Percentiles rank a stretch among this genome's conserved stretches.
Evolutionary conservation across 2,888 invertebrate species (phyloP).

Genomic region (Dugesia japonica): DNA sequence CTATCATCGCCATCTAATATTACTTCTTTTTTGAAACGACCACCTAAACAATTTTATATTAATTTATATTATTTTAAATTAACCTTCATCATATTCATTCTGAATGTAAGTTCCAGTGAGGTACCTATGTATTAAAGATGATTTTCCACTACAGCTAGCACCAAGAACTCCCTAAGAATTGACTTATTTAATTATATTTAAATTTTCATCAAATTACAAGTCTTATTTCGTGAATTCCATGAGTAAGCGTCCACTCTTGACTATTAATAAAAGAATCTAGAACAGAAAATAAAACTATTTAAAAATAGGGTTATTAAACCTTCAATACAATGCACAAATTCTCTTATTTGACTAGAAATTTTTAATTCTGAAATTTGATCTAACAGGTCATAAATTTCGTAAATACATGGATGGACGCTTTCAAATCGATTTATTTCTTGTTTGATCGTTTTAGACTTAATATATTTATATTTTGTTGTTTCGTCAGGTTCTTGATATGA

Average conservation of each 20-base stretch:
- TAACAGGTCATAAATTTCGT: slow-evolving; percentile 91
- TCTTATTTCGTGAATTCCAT: slow-evolving; percentile 78
- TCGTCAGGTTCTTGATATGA: not conserved
- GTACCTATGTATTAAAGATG: slow-evolving; percentile 88
- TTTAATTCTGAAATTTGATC: slow-evolving; percentile 57
- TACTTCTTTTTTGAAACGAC: slow-evolving; percentile 93
- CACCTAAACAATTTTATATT: slow-evolving; percentile 45
- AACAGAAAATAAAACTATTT: too few species aligned
- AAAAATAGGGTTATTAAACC: too few species aligned
- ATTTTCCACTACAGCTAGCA: slow-evolving; percentile 81
- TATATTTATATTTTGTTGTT: not conserved
- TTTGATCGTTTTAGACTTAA: slow-evolving; percentile 38
- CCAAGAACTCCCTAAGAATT: slow-evolving; percentile 65
- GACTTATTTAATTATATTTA: not conserved
- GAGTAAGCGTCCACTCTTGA: slow-evolving; percentile 94
- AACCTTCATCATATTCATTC: slow-evolving; percentile 83
- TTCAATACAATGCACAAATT: slow-evolving; percentile 96
- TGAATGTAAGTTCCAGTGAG: slow-evolving; percentile 93
- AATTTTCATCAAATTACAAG: slow-evolving; percentile 47
- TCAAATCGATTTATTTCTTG: slow-evolving; percentile 86
- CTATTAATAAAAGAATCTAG: slow-evolving; percentile 98
- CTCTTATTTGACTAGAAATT: slow-evolving; percentile 81
- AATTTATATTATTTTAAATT: slow-evolving; percentile 28
- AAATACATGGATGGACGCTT: slow-evolving; percentile 94
- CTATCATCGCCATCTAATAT: slow-evolving; percentile 75